phyloP scores from a whole-genome alignment of 2,797 vertebrate species.

The Ispidina picta region DNA sequence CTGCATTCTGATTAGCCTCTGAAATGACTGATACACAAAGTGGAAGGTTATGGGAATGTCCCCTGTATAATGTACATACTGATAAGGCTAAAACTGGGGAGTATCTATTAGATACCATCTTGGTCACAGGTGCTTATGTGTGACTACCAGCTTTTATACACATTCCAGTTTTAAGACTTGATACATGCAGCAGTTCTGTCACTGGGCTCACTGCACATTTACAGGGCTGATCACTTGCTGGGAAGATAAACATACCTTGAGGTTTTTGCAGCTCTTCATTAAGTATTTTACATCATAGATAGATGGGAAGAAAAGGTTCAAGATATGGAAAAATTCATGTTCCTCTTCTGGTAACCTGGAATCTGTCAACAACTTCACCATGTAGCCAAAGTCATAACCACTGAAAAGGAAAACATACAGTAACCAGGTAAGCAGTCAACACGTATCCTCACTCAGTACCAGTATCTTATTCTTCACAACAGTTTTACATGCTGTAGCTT shows the following conservation, averaged over 20 bases:
- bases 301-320: conserved; percentile 97
- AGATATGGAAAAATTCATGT: conserved; percentile 97
- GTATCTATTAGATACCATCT: background rate
- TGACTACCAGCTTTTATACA: background rate
- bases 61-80: background rate
- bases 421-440: background rate
- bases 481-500: background rate
- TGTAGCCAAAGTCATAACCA: conserved; percentile 98
- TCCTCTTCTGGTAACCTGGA: conserved; percentile 95
- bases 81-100: background rate
- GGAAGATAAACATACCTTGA: conserved; percentile 85
- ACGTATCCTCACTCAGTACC: background rate
- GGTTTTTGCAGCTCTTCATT: conserved; percentile 99
- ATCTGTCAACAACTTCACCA: conserved; percentile 97
- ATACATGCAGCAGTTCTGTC: background rate
- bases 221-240: background rate
- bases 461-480: background rate
- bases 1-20: background rate
- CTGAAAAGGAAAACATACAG: conserved; percentile 71
- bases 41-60: background rate
- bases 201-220: background rate
- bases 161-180: background rate
- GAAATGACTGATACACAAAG: background rate
- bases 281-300: conserved; percentile 99
- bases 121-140: background rate